These are phyloP conservation scores for Synergus itoensis DNA, from an alignment of 2,888 invertebrate genomes.

Conservation along the genomic window DNA sequence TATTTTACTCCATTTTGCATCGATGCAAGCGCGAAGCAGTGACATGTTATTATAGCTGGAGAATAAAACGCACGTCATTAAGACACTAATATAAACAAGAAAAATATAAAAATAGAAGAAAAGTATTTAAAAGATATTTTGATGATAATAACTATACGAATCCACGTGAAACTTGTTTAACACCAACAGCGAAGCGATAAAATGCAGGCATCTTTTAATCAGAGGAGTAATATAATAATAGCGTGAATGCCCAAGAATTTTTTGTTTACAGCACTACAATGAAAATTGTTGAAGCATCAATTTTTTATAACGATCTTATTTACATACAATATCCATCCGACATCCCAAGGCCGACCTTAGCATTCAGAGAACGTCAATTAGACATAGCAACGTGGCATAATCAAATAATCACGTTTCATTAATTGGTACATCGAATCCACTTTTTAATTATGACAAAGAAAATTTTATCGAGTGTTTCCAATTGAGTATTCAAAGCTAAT, in stretches of 20 bases:
- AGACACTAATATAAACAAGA: not conserved
- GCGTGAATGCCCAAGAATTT: not conserved
- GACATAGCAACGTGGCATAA: not conserved
- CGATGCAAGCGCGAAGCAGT: not conserved
- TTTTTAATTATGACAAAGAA: not conserved
- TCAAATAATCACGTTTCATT: not conserved
- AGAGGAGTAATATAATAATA: slow-evolving; percentile 31
- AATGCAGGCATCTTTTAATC: slow-evolving; percentile 10
- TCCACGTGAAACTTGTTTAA: not conserved
- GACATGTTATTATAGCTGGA: not conserved
- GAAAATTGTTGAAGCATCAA: slow-evolving; percentile 11
- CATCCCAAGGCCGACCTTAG: not conserved
- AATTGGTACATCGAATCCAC: not conserved
- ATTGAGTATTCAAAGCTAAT: not conserved
- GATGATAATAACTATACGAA: not conserved
- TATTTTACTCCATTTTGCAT: slow-evolving; percentile 14
- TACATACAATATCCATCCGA: slow-evolving; percentile 11
- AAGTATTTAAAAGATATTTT: not conserved
- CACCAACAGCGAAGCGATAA: slow-evolving; percentile 14
- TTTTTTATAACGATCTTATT: slow-evolving; percentile 9
- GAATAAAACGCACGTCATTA: not conserved
- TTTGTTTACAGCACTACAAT: slow-evolving; percentile 23
- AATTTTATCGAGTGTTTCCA: not conserved
- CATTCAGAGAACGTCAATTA: slow-evolving; percentile 10
- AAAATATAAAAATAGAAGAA: not conserved